phyloP scores from a whole-genome alignment of 2,797 vertebrate species.

The Eleutherodactylus coqui region DNA sequence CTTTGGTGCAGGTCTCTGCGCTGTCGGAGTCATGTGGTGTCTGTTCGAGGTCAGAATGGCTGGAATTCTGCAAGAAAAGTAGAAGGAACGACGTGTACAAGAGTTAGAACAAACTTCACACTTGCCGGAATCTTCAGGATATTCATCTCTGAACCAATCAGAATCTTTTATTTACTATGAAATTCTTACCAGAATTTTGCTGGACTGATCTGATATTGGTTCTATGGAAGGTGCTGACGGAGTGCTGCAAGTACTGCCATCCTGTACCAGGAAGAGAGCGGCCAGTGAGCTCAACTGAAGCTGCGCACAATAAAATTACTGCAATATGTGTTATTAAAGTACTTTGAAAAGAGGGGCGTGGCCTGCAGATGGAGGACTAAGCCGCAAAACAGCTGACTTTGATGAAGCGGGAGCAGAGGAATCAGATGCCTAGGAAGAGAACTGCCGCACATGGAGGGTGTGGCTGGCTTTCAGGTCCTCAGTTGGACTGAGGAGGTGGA shows the following conservation, averaged over 20 bases:
- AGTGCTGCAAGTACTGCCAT: constrained; percentile 74
- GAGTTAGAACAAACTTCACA: neutral
- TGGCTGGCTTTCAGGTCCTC: too few relatives aligned
- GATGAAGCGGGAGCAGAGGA: too few relatives aligned
- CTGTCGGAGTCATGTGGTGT: constrained; percentile 68
- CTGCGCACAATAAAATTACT: neutral
- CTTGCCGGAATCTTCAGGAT: neutral
- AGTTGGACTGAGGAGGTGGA: too few relatives aligned
- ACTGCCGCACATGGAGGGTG: too few relatives aligned
- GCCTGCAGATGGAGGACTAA: too few relatives aligned
- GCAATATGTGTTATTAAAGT: too few relatives aligned
- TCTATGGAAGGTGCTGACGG: constrained; percentile 72
- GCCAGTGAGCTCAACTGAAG: neutral
- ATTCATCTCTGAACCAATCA: neutral
- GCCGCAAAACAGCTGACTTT: too few relatives aligned
- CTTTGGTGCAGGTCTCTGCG: neutral
- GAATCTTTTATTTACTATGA: neutral
- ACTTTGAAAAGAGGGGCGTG: too few relatives aligned
- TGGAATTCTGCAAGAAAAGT: constrained; percentile 75
- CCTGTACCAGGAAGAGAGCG: constrained; percentile 68
- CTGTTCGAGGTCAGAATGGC: constrained; percentile 78
- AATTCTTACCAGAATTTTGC: constrained; percentile 77
- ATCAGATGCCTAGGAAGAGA: too few relatives aligned
- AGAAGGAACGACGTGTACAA: neutral
- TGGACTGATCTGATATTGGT: constrained; percentile 71